Evolutionary conservation across 2,888 invertebrate species (phyloP).

Genomic region (Crematogaster levior): DNA sequence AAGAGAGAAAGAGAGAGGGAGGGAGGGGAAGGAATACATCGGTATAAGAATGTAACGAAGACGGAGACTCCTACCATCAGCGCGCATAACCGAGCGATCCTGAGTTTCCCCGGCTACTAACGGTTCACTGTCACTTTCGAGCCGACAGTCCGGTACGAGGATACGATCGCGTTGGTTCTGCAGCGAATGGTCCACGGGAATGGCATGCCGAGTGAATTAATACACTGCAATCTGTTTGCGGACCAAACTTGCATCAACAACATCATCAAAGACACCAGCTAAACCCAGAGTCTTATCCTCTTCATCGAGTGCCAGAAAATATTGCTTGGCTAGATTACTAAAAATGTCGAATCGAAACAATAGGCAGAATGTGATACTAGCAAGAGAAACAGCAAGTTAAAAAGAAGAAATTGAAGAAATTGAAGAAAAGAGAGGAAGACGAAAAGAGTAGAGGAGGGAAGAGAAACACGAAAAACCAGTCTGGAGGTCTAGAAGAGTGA

Average conservation of each 20-base stretch:
- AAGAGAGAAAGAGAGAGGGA: neutral
- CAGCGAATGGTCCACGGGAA: slow-evolving; percentile 54
- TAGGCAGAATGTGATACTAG: neutral
- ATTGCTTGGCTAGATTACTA: neutral
- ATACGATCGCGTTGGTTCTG: slow-evolving; percentile 64
- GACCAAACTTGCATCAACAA: neutral
- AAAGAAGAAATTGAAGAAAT: too few relatives aligned
- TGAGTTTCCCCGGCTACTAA: slow-evolving; percentile 75
- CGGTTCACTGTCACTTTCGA: slow-evolving; percentile 84
- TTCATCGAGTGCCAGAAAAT: neutral
- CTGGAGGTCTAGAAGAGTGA: neutral
- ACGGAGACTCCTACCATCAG: slow-evolving; percentile 77
- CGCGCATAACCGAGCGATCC: slow-evolving; percentile 63
- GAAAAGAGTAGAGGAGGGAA: neutral
- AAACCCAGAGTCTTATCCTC: neutral
- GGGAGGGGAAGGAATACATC: slow-evolving; percentile 20
- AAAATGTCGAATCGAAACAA: neutral
- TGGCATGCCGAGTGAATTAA: slow-evolving; percentile 39
- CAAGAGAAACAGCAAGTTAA: neutral
- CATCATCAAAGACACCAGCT: neutral
- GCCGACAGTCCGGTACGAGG: slow-evolving; percentile 80
- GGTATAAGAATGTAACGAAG: slow-evolving; percentile 7
- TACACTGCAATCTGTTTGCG: neutral
- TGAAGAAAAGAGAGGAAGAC: neutral
- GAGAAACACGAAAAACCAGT: neutral